phyloP scores from a whole-genome alignment of 2,888 invertebrate genomes.

The Hemistola chrysoprasaria region DNA sequence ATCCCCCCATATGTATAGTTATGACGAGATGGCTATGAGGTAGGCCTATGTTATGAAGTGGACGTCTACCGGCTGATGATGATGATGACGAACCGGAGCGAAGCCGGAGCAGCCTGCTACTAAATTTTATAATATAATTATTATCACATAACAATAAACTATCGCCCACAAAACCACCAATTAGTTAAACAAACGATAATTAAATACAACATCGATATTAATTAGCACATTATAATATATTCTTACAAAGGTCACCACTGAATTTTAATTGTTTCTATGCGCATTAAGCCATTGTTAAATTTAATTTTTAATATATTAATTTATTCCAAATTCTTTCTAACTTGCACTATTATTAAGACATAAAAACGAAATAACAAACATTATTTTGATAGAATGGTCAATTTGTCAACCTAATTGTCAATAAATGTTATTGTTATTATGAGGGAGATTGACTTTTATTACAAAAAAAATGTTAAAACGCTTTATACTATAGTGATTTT shows the following conservation, averaged over 20 bases:
- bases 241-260: conserved; percentile 39
- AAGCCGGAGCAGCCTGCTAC: no score
- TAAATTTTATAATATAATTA: no score
- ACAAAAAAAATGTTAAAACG: no score
- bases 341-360: conserved; percentile 11
- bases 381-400: conserved; percentile 1
- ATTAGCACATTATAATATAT: conserved; percentile 51
- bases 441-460: not conserved
- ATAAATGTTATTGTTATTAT: no score
- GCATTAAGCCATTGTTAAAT: conserved; percentile 21
- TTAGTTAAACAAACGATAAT: conserved; percentile 56
- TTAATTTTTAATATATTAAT: conserved; percentile 18
- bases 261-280: conserved; percentile 36
- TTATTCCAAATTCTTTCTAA: conserved; percentile 15
- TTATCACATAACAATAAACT: conserved; percentile 40
- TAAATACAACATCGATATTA: conserved; percentile 52
- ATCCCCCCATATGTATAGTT: no score
- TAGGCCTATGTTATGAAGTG: no score
- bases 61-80: no score
- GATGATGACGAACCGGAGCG: no score
- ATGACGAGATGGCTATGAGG: no score
- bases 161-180: conserved; percentile 49
- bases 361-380: conserved; percentile 5
- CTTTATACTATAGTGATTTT: no score
- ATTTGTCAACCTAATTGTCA: not conserved